These are phyloP conservation scores for Oncorhynchus clarkii DNA, from an alignment of 2,113 vertebrate species.

Conservation along the genomic window DNA sequence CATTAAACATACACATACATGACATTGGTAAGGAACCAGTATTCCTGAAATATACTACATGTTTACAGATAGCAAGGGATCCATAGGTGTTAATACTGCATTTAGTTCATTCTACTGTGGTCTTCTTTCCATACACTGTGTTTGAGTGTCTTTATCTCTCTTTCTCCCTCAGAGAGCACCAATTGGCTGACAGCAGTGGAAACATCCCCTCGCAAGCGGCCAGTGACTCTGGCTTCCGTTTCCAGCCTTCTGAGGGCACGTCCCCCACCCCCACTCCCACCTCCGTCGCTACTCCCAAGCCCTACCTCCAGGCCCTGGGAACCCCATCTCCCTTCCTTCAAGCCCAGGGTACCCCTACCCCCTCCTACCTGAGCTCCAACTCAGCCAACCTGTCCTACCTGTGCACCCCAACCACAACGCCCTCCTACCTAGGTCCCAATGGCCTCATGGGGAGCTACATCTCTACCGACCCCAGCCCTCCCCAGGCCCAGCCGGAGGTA, in stretches of 20 bases:
- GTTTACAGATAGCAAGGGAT: not conserved
- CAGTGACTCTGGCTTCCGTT: conserved; percentile 78
- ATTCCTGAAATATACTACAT: not conserved
- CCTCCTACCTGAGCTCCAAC: conserved; percentile 72
- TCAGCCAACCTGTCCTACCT: conserved; percentile 66
- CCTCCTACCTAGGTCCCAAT: conserved; percentile 59
- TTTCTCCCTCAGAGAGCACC: conserved; percentile 66
- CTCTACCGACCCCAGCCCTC: conserved; percentile 55
- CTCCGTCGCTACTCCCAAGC: conserved; percentile 40
- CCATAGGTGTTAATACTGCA: too few species aligned
- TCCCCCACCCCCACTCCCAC: conserved; percentile 57
- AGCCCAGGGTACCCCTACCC: conserved; percentile 39
- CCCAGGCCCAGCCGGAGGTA: conserved; percentile 1
- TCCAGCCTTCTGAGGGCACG: conserved; percentile 70
- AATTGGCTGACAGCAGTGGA: conserved; percentile 71
- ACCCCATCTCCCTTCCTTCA: conserved; percentile 59
- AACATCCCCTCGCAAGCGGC: conserved; percentile 75
- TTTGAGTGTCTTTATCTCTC: not conserved
- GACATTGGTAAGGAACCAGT: too few species aligned
- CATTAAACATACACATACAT: not conserved
- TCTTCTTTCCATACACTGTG: too few species aligned
- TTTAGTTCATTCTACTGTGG: too few species aligned
- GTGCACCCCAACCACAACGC: conserved; percentile 63
- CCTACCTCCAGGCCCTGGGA: conserved; percentile 42
- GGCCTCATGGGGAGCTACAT: conserved; percentile 44